A percentile compares a stretch with the other conserved stretches of the same genome.
Evolutionary conservation across 2,113 vertebrate species (phyloP).

Genomic region (Copsychus sechellarum): DNA sequence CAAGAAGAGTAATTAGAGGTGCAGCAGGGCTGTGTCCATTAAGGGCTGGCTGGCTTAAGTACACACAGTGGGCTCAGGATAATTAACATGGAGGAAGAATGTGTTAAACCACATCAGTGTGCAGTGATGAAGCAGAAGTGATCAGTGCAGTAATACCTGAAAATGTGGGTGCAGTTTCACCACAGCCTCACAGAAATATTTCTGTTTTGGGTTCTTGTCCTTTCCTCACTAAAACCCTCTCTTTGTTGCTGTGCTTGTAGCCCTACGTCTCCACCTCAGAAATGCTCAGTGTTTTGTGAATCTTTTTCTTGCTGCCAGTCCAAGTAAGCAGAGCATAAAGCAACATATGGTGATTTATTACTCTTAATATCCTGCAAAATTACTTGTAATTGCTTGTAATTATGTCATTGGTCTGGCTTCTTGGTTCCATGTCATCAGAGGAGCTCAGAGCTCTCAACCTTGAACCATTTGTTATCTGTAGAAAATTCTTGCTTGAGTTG

Average conservation of each 20-base stretch:
- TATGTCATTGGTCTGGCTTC: neutral
- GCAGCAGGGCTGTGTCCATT: constrained; percentile 4
- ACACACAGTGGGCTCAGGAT: neutral
- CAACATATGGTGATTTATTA: neutral
- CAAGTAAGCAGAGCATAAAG: neutral
- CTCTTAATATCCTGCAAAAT: neutral
- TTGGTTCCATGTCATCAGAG: neutral
- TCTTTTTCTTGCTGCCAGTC: neutral
- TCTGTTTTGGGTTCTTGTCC: neutral
- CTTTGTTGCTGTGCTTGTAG: neutral
- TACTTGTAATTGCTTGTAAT: neutral
- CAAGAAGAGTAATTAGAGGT: neutral
- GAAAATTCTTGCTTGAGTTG: neutral
- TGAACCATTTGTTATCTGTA: neutral
- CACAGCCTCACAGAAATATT: neutral
- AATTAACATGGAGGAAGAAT: neutral
- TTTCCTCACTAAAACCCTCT: neutral
- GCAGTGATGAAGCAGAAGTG: neutral
- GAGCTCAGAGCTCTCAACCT: neutral
- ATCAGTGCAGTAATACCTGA: neutral
- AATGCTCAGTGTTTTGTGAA: neutral
- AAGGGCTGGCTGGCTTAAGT: constrained; percentile 6
- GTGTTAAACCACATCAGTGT: constrained; percentile 25
- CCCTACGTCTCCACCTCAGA: rapidly evolving
- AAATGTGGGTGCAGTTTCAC: neutral